Conservation (phyloP, 2,888 invertebrate genomes). For the Microplitis manilae region DNA sequence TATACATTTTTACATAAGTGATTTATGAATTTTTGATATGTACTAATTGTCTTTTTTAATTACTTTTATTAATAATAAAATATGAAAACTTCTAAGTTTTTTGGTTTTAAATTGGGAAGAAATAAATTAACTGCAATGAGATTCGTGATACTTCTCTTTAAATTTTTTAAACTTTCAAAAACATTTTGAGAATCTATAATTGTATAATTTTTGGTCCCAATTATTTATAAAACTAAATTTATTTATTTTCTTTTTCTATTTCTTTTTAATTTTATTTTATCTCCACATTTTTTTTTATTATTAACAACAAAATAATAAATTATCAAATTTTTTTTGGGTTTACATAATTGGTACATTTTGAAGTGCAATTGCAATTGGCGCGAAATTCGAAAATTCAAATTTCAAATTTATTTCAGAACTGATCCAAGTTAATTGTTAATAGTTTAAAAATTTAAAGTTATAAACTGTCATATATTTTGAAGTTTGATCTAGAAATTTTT, state of each 20-base stretch:
- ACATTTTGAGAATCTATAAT: not conserved
- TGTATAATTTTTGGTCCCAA: constrained; percentile 33
- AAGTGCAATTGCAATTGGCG: too few species aligned
- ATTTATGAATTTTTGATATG: not conserved
- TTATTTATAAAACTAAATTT: constrained; percentile 3
- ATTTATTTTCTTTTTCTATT: not conserved
- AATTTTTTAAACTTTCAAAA: not conserved
- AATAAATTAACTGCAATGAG: not conserved
- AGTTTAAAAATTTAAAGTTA: too few species aligned
- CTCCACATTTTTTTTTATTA: not conserved
- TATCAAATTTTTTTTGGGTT: too few species aligned
- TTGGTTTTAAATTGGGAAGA: too few species aligned
- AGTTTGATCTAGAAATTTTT: too few species aligned
- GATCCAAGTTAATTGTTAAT: too few species aligned
- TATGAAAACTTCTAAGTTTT: too few species aligned
- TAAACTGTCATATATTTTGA: too few species aligned
- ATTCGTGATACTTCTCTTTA: not conserved
- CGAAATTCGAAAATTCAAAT: too few species aligned
- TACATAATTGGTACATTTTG: too few species aligned
- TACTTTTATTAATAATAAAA: too few species aligned
- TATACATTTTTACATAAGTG: not conserved
- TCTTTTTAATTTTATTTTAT: not conserved
- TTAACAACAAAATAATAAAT: not conserved
- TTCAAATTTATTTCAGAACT: too few species aligned
- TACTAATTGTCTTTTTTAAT: not conserved